Evolutionary conservation across 2,888 invertebrate species (phyloP).

Genomic region (Drosophila kambysellisi): DNA sequence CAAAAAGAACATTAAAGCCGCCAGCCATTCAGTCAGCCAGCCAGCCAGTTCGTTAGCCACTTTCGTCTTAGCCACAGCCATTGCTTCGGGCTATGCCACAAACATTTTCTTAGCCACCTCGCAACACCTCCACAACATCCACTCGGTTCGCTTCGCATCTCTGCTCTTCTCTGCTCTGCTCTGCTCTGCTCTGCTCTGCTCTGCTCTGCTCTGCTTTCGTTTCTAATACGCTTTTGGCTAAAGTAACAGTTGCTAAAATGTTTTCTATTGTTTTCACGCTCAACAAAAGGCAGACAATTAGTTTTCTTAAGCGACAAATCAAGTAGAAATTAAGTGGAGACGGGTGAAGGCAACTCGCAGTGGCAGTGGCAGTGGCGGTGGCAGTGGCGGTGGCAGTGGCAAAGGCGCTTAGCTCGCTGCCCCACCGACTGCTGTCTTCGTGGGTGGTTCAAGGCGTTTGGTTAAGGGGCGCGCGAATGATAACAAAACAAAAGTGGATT

Average conservation of each 20-base stretch:
- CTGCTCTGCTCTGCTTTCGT: constrained; percentile 32
- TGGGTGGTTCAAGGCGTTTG: constrained; percentile 21
- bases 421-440: constrained; percentile 4
- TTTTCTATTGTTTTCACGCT: constrained; percentile 81
- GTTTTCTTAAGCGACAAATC: constrained; percentile 82
- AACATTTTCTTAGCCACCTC: constrained; percentile 12
- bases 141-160: neutral
- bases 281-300: constrained; percentile 82
- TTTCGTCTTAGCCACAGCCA: constrained; percentile 58
- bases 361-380: neutral
- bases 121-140: neutral
- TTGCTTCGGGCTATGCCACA: constrained; percentile 30
- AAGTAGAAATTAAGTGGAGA: constrained; percentile 79
- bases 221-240: constrained; percentile 76
- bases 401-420: constrained; percentile 46
- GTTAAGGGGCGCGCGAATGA: constrained; percentile 63
- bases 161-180: neutral
- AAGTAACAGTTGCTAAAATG: constrained; percentile 79
- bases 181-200: constrained; percentile 10
- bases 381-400: neutral
- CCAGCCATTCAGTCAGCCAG: constrained; percentile 32
- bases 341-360: constrained; percentile 35
- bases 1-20: constrained; percentile 62
- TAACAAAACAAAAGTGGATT: constrained; percentile 80
- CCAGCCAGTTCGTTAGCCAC: constrained; percentile 54